A percentile compares a stretch with the other conserved stretches of the same genome.
These are phyloP conservation scores for Rhagonycha fulva DNA, from an alignment of 2,888 invertebrate species.

Conservation along the genomic window DNA sequence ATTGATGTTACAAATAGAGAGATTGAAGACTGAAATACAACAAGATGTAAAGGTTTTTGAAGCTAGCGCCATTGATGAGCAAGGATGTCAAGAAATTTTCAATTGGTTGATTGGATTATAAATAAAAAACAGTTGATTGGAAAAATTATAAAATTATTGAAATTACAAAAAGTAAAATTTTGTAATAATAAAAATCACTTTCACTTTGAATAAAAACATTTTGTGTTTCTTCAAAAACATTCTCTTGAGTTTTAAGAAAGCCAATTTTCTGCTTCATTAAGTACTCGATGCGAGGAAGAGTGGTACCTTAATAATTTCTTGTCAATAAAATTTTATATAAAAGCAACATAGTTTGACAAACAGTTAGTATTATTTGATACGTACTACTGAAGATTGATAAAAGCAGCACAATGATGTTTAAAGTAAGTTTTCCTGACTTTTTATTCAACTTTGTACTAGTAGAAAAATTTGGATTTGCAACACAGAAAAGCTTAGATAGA, in stretches of 20 bases:
- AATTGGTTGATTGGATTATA: conserved; percentile 58
- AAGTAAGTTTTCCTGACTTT: conserved; percentile 4
- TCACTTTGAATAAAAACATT: conserved; percentile 19
- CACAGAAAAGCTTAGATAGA: no score
- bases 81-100: conserved; percentile 70
- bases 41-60: conserved; percentile 73
- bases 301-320: not conserved
- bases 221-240: conserved; percentile 1
- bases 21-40: conserved; percentile 69
- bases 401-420: conserved; percentile 11
- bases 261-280: conserved; percentile 20
- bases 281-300: not conserved
- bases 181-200: conserved; percentile 28
- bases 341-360: not conserved
- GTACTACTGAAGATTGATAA: not conserved
- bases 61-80: conserved; percentile 73
- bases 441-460: not conserved
- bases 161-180: not conserved
- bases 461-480: not conserved
- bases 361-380: not conserved
- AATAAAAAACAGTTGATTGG: conserved; percentile 2
- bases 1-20: conserved; percentile 77
- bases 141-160: not conserved
- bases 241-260: conserved; percentile 22
- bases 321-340: not conserved